Evolutionary conservation across 2,797 vertebrate species (phyloP).

Genomic region (Neosilurus hyrtlii): DNA sequence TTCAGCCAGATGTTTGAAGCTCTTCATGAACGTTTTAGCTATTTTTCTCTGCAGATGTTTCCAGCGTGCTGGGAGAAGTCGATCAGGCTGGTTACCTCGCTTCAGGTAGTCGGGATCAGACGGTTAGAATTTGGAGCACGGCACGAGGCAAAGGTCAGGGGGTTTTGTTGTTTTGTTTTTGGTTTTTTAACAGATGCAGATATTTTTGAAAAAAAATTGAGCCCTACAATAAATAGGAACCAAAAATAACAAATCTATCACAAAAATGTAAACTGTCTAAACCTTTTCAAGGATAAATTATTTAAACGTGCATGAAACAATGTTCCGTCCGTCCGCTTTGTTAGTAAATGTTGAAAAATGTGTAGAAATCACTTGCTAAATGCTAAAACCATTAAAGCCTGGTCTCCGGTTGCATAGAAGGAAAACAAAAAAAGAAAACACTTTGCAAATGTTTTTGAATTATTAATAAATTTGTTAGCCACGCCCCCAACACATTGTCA

Average conservation of each 20-base stretch:
- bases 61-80: constrained; percentile 62
- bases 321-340: too few relatives aligned
- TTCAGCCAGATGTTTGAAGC: background rate
- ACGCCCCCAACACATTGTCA: background rate
- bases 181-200: background rate
- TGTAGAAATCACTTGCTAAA: too few relatives aligned
- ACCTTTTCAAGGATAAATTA: background rate
- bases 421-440: too few relatives aligned
- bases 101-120: constrained; percentile 96
- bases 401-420: too few relatives aligned
- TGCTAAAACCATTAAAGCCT: too few relatives aligned
- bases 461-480: background rate
- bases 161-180: background rate
- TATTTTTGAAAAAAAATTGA: background rate
- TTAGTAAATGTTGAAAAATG: too few relatives aligned
- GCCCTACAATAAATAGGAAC: too few relatives aligned
- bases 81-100: constrained; percentile 81
- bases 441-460: background rate
- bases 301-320: background rate
- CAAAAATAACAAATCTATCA: background rate
- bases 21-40: background rate
- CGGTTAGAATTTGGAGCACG: constrained; percentile 88
- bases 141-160: constrained; percentile 82
- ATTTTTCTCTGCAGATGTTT: constrained; percentile 44
- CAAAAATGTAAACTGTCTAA: too few relatives aligned